Evolutionary conservation across 2,888 invertebrate species (phyloP), one percentile per base, ranked within the genome.

Genomic region (Dryobotodes eremita): DNA sequence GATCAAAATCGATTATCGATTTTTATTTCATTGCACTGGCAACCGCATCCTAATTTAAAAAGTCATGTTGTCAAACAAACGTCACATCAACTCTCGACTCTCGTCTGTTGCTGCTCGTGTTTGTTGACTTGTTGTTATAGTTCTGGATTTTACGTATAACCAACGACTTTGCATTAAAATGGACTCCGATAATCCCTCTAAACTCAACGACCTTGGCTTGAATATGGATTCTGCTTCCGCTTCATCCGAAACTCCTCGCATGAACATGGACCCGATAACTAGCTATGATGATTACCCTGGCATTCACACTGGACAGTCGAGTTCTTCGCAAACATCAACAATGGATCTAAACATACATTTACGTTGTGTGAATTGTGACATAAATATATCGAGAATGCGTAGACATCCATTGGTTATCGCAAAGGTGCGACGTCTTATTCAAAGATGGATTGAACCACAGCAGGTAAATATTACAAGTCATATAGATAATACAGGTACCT

Each of bases 351-450:
- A 62, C 61, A 31, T 26, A 26, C 61, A 61, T 61, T 61, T 61
- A 61, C 61, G 15, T 26, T 61, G 61, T 61, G 61, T 61, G 26
- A 61, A 61, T 26, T 61, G 61, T 61, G 61, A 17, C n/a, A 61
- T 61, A 61, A 61, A 26, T 61, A 61, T 61, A 61, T 61, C 61
- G 26, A 61, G 61, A 61, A 15, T 61, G 61, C 26, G 61, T 17
- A 61, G 17, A 61, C 26, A 61, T 61, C 61, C 61, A 61, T 61
- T 61, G 61, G 61, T 61, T 61, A 26, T 61, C 61, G 26, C 61
- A 61, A 26, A 61, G 17, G 61, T 61, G 61, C 26, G 17, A 57
- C 57, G 13, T 13, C 57, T 57, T 57, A 57, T 57, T 57, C n/a
- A 57, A 57, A 57, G 57, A n/a, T 57, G n/a, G 57, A 57, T 11